Percentiles rank a stretch among this genome's conserved stretches.
Conservation (phyloP, 1,140 invertebrate genomes). For the Teleogryllus occipitalis region DNA sequence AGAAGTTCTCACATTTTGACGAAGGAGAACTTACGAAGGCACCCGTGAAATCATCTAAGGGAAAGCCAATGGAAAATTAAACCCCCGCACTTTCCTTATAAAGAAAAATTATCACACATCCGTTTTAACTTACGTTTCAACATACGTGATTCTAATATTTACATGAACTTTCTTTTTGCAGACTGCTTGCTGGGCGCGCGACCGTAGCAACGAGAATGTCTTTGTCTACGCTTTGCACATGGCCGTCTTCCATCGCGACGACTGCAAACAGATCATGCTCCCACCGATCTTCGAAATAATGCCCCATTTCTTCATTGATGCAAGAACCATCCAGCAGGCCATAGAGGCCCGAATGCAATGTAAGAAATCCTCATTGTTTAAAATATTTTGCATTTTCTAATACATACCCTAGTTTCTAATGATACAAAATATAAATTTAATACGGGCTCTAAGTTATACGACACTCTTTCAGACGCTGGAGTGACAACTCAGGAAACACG, state of each 20-base stretch:
- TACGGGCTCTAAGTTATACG: too few species aligned
- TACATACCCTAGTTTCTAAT: background rate
- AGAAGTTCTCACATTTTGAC: too few species aligned
- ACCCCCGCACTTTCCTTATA: too few species aligned
- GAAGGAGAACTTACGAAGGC: too few species aligned
- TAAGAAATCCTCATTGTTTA: background rate
- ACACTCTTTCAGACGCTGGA: background rate
- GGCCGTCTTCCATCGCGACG: slow-evolving; percentile 49
- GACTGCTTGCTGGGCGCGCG: slow-evolving; percentile 52
- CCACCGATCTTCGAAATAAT: slow-evolving; percentile 59
- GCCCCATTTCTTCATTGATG: slow-evolving; percentile 53
- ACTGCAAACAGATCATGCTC: slow-evolving; percentile 48
- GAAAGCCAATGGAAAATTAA: too few species aligned
- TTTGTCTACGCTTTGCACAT: slow-evolving; percentile 53
- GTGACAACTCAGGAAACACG: slow-evolving; percentile 6
- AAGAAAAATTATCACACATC: too few species aligned
- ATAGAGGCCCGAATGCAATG: slow-evolving; percentile 44
- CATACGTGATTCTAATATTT: too few species aligned
- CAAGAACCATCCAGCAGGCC: slow-evolving; percentile 48
- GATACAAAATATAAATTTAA: too few species aligned
- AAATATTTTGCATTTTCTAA: background rate
- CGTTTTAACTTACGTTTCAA: too few species aligned
- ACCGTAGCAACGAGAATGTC: slow-evolving; percentile 51
- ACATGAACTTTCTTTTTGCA: slow-evolving; percentile 33
- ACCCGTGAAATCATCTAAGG: too few species aligned